Evolutionary conservation across 2,113 vertebrate genomes (phyloP).

Genomic region (Penelope pileata): DNA sequence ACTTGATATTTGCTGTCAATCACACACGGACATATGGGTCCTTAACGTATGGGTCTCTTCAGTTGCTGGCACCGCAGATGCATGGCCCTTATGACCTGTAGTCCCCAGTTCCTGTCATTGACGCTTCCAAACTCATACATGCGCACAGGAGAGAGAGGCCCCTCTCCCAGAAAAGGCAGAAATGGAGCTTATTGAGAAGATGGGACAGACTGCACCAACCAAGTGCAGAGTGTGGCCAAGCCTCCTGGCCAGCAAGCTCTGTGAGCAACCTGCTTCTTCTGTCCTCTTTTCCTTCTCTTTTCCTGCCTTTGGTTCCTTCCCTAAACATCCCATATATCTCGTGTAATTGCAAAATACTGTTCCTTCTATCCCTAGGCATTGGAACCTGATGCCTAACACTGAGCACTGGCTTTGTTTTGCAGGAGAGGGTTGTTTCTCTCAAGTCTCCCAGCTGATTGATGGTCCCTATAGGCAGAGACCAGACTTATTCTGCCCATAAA

Average conservation of each 20-base stretch:
- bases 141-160: not conserved
- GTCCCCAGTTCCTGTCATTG: not conserved
- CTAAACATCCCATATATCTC: not conserved
- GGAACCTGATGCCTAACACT: not conserved
- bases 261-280: not conserved
- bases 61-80: not conserved
- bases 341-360: not conserved
- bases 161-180: not conserved
- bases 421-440: not conserved
- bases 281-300: not conserved
- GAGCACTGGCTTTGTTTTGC: not conserved
- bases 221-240: not conserved
- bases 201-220: not conserved
- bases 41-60: too few species aligned
- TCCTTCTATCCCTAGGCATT: not conserved
- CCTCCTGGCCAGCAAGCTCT: not conserved
- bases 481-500: not conserved
- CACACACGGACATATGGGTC: rapidly evolving
- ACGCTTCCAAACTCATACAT: not conserved
- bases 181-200: not conserved
- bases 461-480: not conserved
- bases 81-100: not conserved
- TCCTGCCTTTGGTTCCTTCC: not conserved
- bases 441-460: not conserved
- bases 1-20: not conserved